Evolutionary conservation across 64 coral and sea anemone species (phyloP), one percentile per base, ranked within the genome.

Genomic region (Montipora efflorescens): DNA sequence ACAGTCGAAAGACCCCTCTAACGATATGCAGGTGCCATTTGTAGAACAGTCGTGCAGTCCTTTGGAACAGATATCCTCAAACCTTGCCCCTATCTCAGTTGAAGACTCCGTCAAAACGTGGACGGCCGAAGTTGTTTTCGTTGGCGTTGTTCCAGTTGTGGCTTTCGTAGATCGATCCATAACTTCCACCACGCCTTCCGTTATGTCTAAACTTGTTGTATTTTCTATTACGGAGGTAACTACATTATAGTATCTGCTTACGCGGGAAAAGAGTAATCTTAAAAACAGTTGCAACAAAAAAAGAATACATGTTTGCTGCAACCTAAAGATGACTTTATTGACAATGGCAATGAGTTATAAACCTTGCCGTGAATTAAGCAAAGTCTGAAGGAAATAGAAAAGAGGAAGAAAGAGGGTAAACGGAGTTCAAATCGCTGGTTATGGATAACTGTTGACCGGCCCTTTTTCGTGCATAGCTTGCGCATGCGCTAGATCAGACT

Each of bases 221-320:
- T 85, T 85, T 48, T 85, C 82, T 85, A 85, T 70, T 81, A 67
- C 64, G 64, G 64, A 85, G 45, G 82, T 62, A 85, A 85, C 69
- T 70, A 13, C 59, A 85, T 85, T 36, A 62, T 69, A 9, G 62
- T 20, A 70, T 69, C 48, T 66, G 22, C 21, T 61, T 67, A 68
- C 47, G 18, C 5, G 5, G 46, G 47, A 28, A 86, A 48, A 49
- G 16, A 12, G n/a, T 5, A 9, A 71, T 49, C 10, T 51, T 8
- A 11, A 9, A 43, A 50, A 21, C 3, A 8, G 9, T 18, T 43
- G 45, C 4, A 7, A 71, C 3, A 71, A 19, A 23, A 15, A 23
- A 23, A 71, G 19, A 21, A 22, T 12, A 15, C 52, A 64, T 64
- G 14, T 64, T 57, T 64, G 61, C 61, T 64, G 14, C 61, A 4